A percentile compares a stretch with the other conserved stretches of the same genome.
Evolutionary conservation across 2,113 vertebrate species (phyloP).

Genomic region (Vidua chalybeata): DNA sequence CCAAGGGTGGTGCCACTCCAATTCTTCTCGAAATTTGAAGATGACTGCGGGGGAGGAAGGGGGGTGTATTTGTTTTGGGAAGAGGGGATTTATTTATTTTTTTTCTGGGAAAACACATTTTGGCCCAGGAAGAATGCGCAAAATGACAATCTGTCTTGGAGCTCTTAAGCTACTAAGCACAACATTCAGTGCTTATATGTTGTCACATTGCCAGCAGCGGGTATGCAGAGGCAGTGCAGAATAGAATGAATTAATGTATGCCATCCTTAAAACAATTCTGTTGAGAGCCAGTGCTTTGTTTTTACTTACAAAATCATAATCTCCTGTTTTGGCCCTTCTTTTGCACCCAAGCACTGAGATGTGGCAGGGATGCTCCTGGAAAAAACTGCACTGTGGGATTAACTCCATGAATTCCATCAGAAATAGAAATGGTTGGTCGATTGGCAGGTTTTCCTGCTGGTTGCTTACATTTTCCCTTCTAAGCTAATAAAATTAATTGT

Average conservation of each 20-base stretch:
- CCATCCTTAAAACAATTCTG: background rate
- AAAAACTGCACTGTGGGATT: background rate
- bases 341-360: background rate
- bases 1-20: background rate
- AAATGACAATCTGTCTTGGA: constrained; percentile 35
- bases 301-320: background rate
- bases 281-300: background rate
- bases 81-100: background rate
- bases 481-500: constrained; percentile 48
- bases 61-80: background rate
- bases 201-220: background rate
- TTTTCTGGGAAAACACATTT: background rate
- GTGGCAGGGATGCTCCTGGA: background rate
- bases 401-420: background rate
- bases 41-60: background rate
- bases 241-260: background rate
- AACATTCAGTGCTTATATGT: background rate
- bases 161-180: constrained; percentile 34
- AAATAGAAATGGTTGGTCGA: background rate
- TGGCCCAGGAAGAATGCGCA: constrained; percentile 8
- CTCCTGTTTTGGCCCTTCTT: background rate
- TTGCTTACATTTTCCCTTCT: background rate
- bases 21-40: background rate
- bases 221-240: constrained; percentile 6
- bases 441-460: background rate